Base-by-base conservation (phyloP, 1,140 invertebrate genomes). In the Euwallacea similis region DNA sequence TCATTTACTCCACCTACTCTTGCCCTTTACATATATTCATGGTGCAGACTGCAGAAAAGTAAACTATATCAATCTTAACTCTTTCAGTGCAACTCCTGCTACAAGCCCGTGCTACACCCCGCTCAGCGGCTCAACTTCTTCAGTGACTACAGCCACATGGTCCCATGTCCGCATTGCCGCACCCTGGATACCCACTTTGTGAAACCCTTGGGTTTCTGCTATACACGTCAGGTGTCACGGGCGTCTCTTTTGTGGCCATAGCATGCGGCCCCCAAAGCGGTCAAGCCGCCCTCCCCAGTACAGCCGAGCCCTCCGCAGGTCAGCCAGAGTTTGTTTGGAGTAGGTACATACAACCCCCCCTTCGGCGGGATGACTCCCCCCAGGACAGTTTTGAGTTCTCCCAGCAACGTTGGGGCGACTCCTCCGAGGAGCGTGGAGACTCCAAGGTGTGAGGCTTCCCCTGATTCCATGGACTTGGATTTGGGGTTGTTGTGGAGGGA, bases 101-200 rank as follows among this genome's bases (percentile, higher is more conserved):
- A 89, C 82, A 92, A 93, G 82, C 88, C 93, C 16, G 86, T 96
- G 63, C 90, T 96, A 77, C 88, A 92, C 78, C 91, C 92, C 7
- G 90, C 93, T 77, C 92, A 96, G 83, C 88, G 93, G 74, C 85
- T 96, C 71, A 92, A 93, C 83, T 98, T 90, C 87, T 97, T 95
- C 87, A 97, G 94, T 75, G 94, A 98, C 84, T 98, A 97, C 86
- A 97, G 94, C 81, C 93, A 94, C 78, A 89, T 91, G 76, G 89
- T 96, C 77, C 89, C 91, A 66, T 98, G 96, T 84, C 94, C 93
- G 7, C 92, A 93, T 81, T 98, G 96, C 86, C 89, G 91, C 75
- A 88, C 89, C 11, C 86, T 94, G 71, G 96, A 97, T 83, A 92
- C 92, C 44, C 96, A 98, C 84, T 98, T 98, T 83, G 94, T 97